These are phyloP conservation scores for Muscina levida DNA, from an alignment of 2,888 invertebrate genomes.

Conservation along the genomic window DNA sequence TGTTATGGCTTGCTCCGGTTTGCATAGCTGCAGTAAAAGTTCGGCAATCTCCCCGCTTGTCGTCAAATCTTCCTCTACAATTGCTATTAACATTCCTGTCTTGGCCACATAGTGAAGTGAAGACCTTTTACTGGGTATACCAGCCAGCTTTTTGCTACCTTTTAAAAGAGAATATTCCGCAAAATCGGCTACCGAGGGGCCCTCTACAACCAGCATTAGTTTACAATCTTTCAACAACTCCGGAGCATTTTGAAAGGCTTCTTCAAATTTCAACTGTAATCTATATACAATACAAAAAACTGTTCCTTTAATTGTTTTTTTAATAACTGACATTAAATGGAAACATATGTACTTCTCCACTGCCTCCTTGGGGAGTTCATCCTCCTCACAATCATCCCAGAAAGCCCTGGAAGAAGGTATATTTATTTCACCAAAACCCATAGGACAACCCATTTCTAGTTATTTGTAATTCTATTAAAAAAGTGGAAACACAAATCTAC, in stretches of 20 bases:
- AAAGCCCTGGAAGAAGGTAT: constrained; percentile 79
- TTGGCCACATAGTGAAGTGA: constrained; percentile 67
- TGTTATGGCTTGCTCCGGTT: constrained; percentile 73
- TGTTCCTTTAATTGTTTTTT: too few relatives aligned
- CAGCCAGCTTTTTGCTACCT: constrained; percentile 70
- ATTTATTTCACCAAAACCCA: constrained; percentile 77
- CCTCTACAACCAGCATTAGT: constrained; percentile 75
- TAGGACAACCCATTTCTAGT: constrained; percentile 74
- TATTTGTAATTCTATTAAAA: neutral
- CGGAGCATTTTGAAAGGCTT: constrained; percentile 39
- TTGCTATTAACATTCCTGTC: constrained; percentile 68
- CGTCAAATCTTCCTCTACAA: constrained; percentile 75
- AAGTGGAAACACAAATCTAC: constrained; percentile 1
- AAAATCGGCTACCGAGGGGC: constrained; percentile 73
- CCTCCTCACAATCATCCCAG: constrained; percentile 79
- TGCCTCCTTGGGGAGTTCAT: constrained; percentile 69
- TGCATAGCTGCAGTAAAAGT: constrained; percentile 71
- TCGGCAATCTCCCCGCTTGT: constrained; percentile 75
- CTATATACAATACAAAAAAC: constrained; percentile 56
- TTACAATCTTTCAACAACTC: constrained; percentile 61
- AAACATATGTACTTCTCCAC: constrained; percentile 69
- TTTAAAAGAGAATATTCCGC: constrained; percentile 69
- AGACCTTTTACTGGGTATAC: constrained; percentile 70
- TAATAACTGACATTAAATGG: neutral
- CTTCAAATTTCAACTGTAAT: constrained; percentile 68